Evolutionary conservation across 2,888 invertebrate species (phyloP).

Genomic region (Nymphalis c-album): DNA sequence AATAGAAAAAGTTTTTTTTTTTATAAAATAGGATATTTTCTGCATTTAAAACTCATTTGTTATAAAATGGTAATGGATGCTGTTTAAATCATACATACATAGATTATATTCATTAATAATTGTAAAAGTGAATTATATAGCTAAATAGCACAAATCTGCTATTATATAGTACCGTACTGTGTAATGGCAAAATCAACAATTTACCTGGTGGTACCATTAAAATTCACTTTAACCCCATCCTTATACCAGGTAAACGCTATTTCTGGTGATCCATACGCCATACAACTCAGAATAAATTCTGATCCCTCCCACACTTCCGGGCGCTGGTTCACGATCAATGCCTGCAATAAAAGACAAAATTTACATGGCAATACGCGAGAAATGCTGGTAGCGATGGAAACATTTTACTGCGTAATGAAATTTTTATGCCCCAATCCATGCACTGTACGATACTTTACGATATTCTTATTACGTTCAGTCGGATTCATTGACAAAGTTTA

Average conservation of each 20-base stretch:
- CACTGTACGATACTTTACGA: constrained; percentile 31
- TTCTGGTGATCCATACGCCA: constrained; percentile 88
- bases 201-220: constrained; percentile 87
- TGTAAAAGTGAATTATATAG: too few species aligned
- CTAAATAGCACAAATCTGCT: not conserved
- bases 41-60: too few species aligned
- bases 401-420: constrained; percentile 31
- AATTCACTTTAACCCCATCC: constrained; percentile 88
- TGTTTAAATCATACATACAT: too few species aligned
- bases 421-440: constrained; percentile 33
- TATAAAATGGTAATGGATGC: too few species aligned
- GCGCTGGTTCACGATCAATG: constrained; percentile 68
- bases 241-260: constrained; percentile 91
- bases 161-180: too few species aligned
- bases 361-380: constrained; percentile 32
- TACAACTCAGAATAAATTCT: constrained; percentile 89
- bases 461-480: constrained; percentile 26
- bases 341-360: constrained; percentile 48
- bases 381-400: constrained; percentile 31
- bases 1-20: too few species aligned
- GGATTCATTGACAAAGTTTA: constrained; percentile 18
- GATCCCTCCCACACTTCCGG: constrained; percentile 85
- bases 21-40: too few species aligned
- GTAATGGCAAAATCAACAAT: not conserved
- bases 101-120: too few species aligned